Evolutionary conservation across 2,888 invertebrate genomes (phyloP).

Genomic region (Ornithoptera priamus): DNA sequence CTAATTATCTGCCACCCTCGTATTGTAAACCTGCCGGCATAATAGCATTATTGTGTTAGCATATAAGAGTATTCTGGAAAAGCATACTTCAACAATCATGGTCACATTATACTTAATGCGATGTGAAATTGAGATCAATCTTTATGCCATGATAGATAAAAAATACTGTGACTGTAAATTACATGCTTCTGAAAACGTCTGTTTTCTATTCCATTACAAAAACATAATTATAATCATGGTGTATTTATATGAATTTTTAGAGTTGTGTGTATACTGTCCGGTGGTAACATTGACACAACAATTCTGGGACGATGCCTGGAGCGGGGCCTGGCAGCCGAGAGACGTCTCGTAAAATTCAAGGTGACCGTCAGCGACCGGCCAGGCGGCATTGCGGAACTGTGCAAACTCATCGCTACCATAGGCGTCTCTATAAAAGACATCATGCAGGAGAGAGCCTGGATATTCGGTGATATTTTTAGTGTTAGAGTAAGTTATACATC

Average conservation of each 20-base stretch:
- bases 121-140: too few relatives aligned
- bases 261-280: conserved; percentile 90
- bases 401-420: conserved; percentile 85
- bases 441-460: conserved; percentile 97
- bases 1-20: too few relatives aligned
- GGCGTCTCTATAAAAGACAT: conserved; percentile 97
- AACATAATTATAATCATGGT: not conserved
- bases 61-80: too few relatives aligned
- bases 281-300: conserved; percentile 96
- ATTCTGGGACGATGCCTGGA: conserved; percentile 93
- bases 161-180: too few relatives aligned
- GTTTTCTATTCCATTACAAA: not conserved
- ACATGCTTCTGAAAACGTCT: too few relatives aligned
- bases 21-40: too few relatives aligned
- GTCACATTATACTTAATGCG: too few relatives aligned
- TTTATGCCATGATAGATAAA: too few relatives aligned
- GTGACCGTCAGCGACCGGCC: conserved; percentile 90
- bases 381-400: conserved; percentile 92
- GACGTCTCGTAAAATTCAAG: conserved; percentile 81
- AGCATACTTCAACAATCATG: too few relatives aligned
- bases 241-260: conserved; percentile 67
- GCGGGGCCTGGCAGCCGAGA: conserved; percentile 92
- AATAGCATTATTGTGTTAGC: too few relatives aligned
- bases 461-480: conserved; percentile 91
- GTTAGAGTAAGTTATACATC: conserved; percentile 56